Percentiles rank a stretch among this genome's conserved stretches.
Conservation (phyloP, 30 jellyfish, hydroid and myxozoan genomes). For the Phacellophora camtschatica region DNA sequence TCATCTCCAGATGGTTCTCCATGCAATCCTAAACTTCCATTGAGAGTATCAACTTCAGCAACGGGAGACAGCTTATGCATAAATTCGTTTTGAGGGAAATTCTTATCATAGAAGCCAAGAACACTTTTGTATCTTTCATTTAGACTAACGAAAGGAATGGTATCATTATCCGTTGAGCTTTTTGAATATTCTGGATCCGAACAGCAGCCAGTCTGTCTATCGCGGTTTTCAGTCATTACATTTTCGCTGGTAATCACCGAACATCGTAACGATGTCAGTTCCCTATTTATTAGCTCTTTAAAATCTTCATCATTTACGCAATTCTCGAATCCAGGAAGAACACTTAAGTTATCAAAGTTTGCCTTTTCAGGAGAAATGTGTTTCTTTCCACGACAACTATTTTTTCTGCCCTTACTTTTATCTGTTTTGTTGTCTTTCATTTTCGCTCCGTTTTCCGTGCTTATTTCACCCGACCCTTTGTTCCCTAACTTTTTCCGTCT, state of each 20-base stretch:
- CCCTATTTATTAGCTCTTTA: background rate
- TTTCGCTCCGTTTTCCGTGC: background rate
- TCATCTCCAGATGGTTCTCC: too few relatives aligned
- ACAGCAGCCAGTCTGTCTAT: too few relatives aligned
- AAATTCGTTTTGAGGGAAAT: background rate
- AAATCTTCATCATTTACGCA: background rate
- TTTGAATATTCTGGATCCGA: too few relatives aligned
- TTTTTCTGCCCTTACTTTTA: background rate
- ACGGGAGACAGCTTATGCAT: too few relatives aligned
- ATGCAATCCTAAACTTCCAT: too few relatives aligned
- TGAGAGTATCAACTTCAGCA: too few relatives aligned
- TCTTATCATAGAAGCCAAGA: background rate
- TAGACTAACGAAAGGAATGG: too few relatives aligned
- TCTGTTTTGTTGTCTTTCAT: background rate
- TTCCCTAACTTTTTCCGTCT: background rate
- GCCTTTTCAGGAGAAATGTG: background rate
- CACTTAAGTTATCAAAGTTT: background rate
- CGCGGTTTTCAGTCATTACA: too few relatives aligned
- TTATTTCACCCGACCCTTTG: background rate
- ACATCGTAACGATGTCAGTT: too few relatives aligned
- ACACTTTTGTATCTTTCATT: constrained; percentile 6
- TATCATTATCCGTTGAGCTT: too few relatives aligned
- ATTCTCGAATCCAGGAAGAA: constrained; percentile 9
- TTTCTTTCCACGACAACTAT: too few relatives aligned
- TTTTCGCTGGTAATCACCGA: too few relatives aligned